A percentile compares a stretch with the other conserved stretches of the same genome.
Evolutionary conservation across 2,888 invertebrate species (phyloP).

Genomic region (Therioaphis trifolii): DNA sequence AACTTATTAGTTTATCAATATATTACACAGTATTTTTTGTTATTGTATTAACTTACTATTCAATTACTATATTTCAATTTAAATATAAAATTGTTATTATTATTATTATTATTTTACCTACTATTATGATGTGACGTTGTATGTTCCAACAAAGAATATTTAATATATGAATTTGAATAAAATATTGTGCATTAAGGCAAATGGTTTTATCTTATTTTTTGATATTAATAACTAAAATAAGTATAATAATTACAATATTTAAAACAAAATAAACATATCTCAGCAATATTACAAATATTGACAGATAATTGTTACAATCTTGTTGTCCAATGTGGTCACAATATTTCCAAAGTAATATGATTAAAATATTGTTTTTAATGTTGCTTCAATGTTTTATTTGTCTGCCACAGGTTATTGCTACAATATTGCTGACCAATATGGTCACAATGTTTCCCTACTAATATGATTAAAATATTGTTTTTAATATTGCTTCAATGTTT

Average conservation of each 20-base stretch:
- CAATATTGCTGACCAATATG: neutral
- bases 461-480: neutral
- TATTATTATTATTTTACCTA: too few relatives aligned
- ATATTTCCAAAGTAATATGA: neutral
- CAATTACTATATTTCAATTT: too few relatives aligned
- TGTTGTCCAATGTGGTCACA: neutral
- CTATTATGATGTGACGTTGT: too few relatives aligned
- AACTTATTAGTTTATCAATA: too few relatives aligned
- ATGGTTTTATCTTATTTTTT: too few relatives aligned
- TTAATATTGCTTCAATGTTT: conserved; percentile 4
- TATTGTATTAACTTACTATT: too few relatives aligned
- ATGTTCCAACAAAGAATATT: too few relatives aligned
- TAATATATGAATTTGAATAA: too few relatives aligned
- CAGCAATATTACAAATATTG: neutral
- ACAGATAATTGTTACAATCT: neutral
- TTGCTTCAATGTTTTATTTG: neutral
- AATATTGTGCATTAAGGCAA: too few relatives aligned
- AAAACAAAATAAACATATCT: neutral
- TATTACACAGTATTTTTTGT: too few relatives aligned
- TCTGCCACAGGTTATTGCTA: neutral
- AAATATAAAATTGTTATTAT: too few relatives aligned
- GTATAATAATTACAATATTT: neutral
- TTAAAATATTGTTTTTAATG: neutral
- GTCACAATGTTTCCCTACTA: neutral
- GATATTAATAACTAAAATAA: too few relatives aligned